These are phyloP conservation scores for Phrynocephalus versicolor DNA, from an alignment of 2,113 vertebrate species.

Conservation along the genomic window DNA sequence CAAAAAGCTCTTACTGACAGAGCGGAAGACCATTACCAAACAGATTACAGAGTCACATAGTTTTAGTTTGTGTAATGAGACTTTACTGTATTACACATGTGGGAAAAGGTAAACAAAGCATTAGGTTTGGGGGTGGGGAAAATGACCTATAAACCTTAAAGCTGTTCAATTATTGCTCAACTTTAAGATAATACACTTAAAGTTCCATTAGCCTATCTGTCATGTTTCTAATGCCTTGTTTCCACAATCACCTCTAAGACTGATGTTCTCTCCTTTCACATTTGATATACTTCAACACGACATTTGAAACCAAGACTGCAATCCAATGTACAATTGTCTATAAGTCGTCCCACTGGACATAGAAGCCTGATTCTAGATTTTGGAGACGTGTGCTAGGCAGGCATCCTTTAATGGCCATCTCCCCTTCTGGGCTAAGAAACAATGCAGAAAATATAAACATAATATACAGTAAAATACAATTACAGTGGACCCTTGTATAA, in stretches of 20 bases:
- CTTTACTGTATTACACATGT: slow-evolving; percentile 24
- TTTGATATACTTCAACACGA: not conserved
- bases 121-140: not conserved
- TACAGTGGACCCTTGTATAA: too few species aligned
- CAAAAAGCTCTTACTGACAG: slow-evolving; percentile 23
- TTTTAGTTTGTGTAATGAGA: not conserved
- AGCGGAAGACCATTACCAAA: slow-evolving; percentile 14
- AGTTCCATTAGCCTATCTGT: slow-evolving; percentile 31
- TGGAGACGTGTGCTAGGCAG: not conserved
- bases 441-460: too few species aligned
- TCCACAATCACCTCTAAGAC: slow-evolving; percentile 15
- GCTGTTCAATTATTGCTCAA: slow-evolving; percentile 32
- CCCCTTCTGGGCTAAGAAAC: too few species aligned
- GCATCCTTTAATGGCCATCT: not conserved
- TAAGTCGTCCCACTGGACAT: not conserved
- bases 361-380: not conserved
- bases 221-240: slow-evolving; percentile 34
- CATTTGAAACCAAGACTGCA: not conserved
- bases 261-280: not conserved
- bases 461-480: too few species aligned
- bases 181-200: slow-evolving; percentile 62
- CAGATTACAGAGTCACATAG: slow-evolving; percentile 45
- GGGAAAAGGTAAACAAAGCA: slow-evolving; percentile 19
- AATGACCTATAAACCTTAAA: slow-evolving; percentile 57
- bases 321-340: not conserved